phyloP scores from a whole-genome alignment of 2,113 vertebrate species.

The Taurulus bubalis region DNA sequence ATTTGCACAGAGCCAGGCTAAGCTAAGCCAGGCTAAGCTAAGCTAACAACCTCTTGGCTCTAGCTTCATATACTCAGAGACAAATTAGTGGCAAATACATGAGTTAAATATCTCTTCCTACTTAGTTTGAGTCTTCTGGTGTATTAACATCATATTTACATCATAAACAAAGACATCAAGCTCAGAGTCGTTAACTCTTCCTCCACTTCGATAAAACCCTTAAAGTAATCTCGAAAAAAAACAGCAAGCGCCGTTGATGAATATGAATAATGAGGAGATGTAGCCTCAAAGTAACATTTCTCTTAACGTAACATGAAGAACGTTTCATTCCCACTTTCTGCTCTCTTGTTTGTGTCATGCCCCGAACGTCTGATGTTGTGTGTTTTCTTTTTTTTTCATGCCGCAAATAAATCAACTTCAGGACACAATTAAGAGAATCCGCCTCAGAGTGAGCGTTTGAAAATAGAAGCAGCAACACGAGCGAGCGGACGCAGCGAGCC shows the following conservation, averaged over 20 bases:
- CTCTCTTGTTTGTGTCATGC: slow-evolving; percentile 31
- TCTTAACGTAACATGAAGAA: slow-evolving; percentile 22
- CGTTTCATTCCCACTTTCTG: slow-evolving; percentile 28
- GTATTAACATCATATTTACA: too few species aligned
- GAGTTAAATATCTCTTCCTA: not conserved
- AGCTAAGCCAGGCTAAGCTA: not conserved
- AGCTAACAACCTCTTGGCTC: not conserved
- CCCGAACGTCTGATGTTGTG: slow-evolving; percentile 16
- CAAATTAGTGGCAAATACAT: not conserved
- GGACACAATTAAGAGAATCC: slow-evolving; percentile 70
- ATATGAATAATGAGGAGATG: slow-evolving; percentile 28
- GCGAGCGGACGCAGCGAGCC: slow-evolving; percentile 12
- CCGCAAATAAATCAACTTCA: slow-evolving; percentile 50
- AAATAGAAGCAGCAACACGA: slow-evolving; percentile 50
- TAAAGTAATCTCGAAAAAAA: not conserved
- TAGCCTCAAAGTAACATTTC: slow-evolving; percentile 13
- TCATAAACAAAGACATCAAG: not conserved
- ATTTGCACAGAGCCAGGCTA: not conserved
- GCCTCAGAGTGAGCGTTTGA: slow-evolving; percentile 31
- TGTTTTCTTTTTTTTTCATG: slow-evolving; percentile 25
- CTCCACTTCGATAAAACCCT: not conserved
- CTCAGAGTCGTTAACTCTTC: not conserved
- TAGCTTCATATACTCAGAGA: not conserved
- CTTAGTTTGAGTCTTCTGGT: not conserved
- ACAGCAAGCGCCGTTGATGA: not conserved